Conservation (phyloP, 1,140 invertebrate genomes). For the Drosophila suzukii region DNA sequence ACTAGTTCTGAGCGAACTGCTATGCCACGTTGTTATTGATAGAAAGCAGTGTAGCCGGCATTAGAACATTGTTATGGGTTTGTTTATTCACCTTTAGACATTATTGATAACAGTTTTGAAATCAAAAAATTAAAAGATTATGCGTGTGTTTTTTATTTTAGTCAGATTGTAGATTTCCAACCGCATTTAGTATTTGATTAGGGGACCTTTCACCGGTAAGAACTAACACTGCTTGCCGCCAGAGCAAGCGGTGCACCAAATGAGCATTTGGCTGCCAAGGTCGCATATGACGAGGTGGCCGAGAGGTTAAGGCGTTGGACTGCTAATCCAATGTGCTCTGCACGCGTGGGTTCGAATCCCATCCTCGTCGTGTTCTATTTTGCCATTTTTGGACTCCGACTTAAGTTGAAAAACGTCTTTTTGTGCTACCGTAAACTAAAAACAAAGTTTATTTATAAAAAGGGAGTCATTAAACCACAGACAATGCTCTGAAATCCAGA, state of each 20-base stretch:
- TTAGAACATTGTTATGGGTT: constrained; percentile 1
- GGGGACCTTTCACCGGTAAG: neutral
- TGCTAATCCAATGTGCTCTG: constrained; percentile 90
- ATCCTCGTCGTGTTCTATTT: constrained; percentile 89
- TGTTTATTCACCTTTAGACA: too few relatives aligned
- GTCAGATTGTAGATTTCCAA: too few relatives aligned
- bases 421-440: constrained; percentile 21
- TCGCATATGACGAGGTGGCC: constrained; percentile 90
- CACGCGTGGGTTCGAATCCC: constrained; percentile 96
- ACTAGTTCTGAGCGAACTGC: constrained; percentile 8
- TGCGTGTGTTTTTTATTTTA: neutral
- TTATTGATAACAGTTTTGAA: neutral
- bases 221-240: constrained; percentile 11
- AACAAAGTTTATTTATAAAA: constrained; percentile 4
- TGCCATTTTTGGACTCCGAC: neutral
- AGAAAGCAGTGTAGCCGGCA: constrained; percentile 14
- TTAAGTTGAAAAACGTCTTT: constrained; percentile 3
- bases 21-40: constrained; percentile 11
- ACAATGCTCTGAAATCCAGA: constrained; percentile 51
- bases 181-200: neutral
- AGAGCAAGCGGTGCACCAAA: constrained; percentile 9
- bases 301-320: constrained; percentile 96
- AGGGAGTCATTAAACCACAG: neutral
- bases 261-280: constrained; percentile 27
- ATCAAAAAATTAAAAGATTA: neutral